These are phyloP conservation scores for Clupea harengus DNA, from an alignment of 2,113 vertebrate genomes.

Conservation along the genomic window DNA sequence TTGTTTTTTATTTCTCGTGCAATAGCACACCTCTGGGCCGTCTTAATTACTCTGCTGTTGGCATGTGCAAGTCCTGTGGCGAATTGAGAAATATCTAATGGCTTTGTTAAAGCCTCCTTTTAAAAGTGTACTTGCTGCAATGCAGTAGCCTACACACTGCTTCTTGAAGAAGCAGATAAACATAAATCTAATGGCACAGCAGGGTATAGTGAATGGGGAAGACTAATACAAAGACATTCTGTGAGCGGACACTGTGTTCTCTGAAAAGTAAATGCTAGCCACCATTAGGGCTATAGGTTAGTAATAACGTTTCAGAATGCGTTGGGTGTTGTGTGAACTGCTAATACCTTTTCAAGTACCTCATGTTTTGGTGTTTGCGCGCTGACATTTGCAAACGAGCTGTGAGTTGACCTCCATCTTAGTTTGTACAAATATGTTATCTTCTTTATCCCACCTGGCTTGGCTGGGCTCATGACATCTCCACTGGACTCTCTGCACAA, in stretches of 20 bases:
- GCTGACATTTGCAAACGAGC: neutral
- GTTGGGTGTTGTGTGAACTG: neutral
- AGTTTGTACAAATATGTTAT: neutral
- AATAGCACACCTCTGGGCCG: neutral
- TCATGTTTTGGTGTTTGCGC: neutral
- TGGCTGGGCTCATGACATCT: neutral
- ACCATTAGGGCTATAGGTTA: neutral
- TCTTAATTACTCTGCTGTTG: neutral
- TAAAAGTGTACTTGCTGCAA: neutral
- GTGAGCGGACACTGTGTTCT: neutral
- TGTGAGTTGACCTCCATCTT: neutral
- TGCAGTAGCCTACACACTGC: too few species aligned
- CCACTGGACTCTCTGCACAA: neutral
- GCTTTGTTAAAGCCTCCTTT: neutral
- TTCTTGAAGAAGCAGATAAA: neutral
- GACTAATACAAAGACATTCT: neutral
- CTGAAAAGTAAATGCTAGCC: neutral
- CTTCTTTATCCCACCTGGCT: neutral
- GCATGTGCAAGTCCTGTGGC: neutral
- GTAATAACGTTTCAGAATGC: neutral
- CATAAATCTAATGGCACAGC: neutral
- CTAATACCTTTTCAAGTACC: neutral
- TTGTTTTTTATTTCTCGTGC: neutral
- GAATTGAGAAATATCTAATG: neutral
- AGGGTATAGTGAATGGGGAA: neutral